phyloP scores from a whole-genome alignment of 2,797 vertebrate species.

The Myiothlypis coronata region DNA sequence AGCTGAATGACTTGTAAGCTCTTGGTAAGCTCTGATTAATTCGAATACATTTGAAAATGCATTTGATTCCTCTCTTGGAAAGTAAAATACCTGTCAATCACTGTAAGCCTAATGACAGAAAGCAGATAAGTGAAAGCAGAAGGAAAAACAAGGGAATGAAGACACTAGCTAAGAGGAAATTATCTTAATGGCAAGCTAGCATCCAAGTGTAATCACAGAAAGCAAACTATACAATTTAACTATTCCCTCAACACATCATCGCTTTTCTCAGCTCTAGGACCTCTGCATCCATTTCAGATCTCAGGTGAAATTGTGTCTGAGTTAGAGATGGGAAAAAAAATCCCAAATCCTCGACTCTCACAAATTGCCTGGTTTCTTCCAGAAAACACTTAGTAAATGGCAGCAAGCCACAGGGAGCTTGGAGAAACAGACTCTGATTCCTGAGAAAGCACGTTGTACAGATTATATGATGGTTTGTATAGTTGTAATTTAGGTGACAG shows the following conservation, averaged over 20 bases:
- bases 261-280: not conserved
- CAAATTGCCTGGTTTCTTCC: not conserved
- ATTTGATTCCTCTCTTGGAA: not conserved
- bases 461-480: not conserved
- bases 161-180: not conserved
- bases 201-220: not conserved
- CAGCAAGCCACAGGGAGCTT: not conserved
- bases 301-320: not conserved
- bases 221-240: not conserved
- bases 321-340: not conserved
- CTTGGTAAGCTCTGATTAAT: not conserved
- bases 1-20: not conserved
- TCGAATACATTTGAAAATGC: constrained; percentile 11
- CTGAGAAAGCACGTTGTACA: not conserved
- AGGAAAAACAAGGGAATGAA: not conserved
- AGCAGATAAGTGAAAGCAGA: not conserved
- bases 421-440: not conserved
- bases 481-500: not conserved
- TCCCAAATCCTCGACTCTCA: not conserved
- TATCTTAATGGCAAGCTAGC: not conserved
- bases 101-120: not conserved
- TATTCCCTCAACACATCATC: not conserved
- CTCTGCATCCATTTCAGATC: not conserved
- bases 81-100: not conserved
- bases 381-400: not conserved